Evolutionary conservation across 2,113 vertebrate genomes (phyloP), one percentile per base, ranked within the genome.

Genomic region (Trichomycterus rosablanca): DNA sequence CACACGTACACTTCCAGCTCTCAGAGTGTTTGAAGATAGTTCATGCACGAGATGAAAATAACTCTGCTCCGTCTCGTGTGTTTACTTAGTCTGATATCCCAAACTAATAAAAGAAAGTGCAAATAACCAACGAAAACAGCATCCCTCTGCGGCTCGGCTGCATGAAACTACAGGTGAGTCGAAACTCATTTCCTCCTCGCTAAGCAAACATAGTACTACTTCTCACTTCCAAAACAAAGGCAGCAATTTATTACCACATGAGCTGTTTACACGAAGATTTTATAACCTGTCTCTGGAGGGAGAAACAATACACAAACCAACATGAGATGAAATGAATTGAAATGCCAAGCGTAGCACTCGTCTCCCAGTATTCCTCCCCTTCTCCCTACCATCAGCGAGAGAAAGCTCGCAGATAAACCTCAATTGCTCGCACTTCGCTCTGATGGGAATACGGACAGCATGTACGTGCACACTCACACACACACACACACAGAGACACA

Each of bases 211-310:
- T 30, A 35, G 20, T n/a, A n/a, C n/a, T n/a, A n/a, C 40, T 22
- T 64, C 43, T 46, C 42, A 40, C 49, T 55, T 50, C 19, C 48
- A 49, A 59, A 59, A 55, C 62, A 60, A 52, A 32, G 43, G 34
- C 23, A 32, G 62, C 57, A 52, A 65, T 54, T 65, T 49, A 60
- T 55, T 39, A 53, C 50, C 15, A 53, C 44, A 53, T 46, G 44
- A 59, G 44, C 20, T 46, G 61, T 65, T 54, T 55, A 60, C 62
- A 55, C 43, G 56, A 2, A 43, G 15, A 58, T 56, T 57, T 57
- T 68, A 30, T 30, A 50, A 34, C 52, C 45, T 37, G 15, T 30
- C 53, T 43, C 30, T 39, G 43, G 45, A 28, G 57, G 49, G 34
- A 23, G 24, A 9, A 46, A 60, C 15, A 30, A 70, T 59, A 49